Conservation (phyloP, 2,797 vertebrate species). For the Borostomias antarcticus region DNA sequence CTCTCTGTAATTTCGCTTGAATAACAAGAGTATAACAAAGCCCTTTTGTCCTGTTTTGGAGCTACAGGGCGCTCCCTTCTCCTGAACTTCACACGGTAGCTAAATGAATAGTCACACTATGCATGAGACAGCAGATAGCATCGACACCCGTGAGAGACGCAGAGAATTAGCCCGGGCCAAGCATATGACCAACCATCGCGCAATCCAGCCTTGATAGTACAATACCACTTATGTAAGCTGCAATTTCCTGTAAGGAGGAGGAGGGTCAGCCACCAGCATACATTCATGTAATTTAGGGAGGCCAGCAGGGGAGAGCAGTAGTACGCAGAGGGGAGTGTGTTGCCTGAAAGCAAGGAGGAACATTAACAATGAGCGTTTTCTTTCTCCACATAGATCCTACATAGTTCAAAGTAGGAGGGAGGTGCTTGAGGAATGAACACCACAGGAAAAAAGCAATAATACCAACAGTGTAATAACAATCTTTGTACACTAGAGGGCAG, state of each 20-base stretch:
- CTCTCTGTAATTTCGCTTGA: neutral
- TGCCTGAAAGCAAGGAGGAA: neutral
- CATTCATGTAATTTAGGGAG: neutral
- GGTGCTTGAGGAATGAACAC: neutral
- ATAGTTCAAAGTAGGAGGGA: constrained; percentile 11
- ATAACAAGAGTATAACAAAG: constrained; percentile 25
- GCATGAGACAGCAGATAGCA: constrained; percentile 55
- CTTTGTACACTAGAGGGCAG: constrained; percentile 58
- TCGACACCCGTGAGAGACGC: constrained; percentile 34
- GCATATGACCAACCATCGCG: constrained; percentile 53
- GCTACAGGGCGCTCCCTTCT: constrained; percentile 3
- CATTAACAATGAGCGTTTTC: neutral
- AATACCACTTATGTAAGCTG: constrained; percentile 66
- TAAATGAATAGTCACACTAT: too few species aligned
- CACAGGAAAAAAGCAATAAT: constrained; percentile 3
- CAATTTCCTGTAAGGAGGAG: constrained; percentile 58
- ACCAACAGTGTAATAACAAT: constrained; percentile 45
- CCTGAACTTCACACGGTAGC: neutral
- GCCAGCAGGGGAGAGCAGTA: neutral
- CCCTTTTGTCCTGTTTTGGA: neutral
- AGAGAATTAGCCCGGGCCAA: constrained; percentile 35
- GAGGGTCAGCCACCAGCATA: constrained; percentile 43
- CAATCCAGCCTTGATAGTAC: constrained; percentile 59
- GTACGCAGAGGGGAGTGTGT: constrained; percentile 15
- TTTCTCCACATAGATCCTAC: neutral